Base-by-base conservation (phyloP, 2,797 vertebrate genomes). In the Champsocephalus gunnari region DNA sequence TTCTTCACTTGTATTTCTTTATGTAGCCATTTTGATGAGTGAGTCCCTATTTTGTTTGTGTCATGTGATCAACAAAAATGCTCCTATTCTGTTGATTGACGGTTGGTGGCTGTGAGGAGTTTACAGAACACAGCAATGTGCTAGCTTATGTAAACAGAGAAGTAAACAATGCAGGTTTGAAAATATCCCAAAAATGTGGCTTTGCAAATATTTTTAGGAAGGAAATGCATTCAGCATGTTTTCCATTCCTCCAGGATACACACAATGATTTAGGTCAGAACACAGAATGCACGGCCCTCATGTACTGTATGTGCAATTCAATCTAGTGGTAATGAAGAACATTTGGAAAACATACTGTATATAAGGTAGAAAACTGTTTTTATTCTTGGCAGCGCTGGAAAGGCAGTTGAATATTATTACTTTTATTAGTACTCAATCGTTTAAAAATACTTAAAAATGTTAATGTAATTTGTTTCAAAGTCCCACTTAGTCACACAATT, bases 11-110 rank as follows among this genome's bases (percentile, higher is more conserved):
- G 7, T 38, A 14, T 71, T 47, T 24, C 4, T 67, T 4, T 7
- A 34, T 47, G 12, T 51, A 68, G 24, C 8, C 17, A n/a, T 54
- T 64, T 71, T 45, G 70, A 67, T 34, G 12, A 66, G 5, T 4
- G 2, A 67, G 57, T 54, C 24, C 51, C 21, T 21, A 17, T 34
- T 70, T 57, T 67, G 34, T 59, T 75, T 67, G 14, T 62, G 6
- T 58, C 13, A 24, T 43, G 5, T 24, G 34, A 57, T 70, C 21
- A 16, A 28, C 44, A 4, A 51, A 64, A 8, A 45, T 54, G 13
- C 32, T 55, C 1, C 55, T 73, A 11, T 45, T 49, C 59, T 43
- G 21, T 19, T 38, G 50, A 66, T n/a, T 24, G 44, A 57, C 50
- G 53, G 32, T 13, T 41, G 47, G 50, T 32, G 53, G 44, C 19